Percentiles rank a stretch among this genome's conserved stretches.
phyloP scores from a whole-genome alignment of 2,888 invertebrate species.

The Amiota mariae region DNA sequence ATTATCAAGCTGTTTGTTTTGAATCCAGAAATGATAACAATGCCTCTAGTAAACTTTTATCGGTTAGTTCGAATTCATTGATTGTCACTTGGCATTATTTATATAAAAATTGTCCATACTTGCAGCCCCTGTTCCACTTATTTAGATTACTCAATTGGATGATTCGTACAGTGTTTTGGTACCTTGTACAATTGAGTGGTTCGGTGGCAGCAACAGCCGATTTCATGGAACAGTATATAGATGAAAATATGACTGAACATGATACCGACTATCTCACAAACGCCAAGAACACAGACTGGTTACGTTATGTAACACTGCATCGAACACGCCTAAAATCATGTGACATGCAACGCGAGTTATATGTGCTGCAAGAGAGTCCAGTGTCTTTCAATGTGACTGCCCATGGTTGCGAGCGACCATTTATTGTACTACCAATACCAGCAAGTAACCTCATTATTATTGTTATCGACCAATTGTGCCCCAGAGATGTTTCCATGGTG shows the following conservation, averaged over 20 bases:
- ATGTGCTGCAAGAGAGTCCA: conserved; percentile 75
- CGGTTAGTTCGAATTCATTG: conserved; percentile 75
- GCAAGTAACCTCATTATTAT: conserved; percentile 86
- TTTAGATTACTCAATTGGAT: conserved; percentile 77
- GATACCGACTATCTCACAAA: conserved; percentile 72
- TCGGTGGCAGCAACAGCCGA: conserved; percentile 74
- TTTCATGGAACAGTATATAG: conserved; percentile 49
- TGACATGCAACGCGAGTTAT: conserved; percentile 82
- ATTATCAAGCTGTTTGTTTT: conserved; percentile 93
- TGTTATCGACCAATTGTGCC: conserved; percentile 82
- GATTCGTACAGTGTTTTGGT: conserved; percentile 76
- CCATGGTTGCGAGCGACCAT: conserved; percentile 76
- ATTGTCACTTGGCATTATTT: not conserved
- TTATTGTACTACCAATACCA: conserved; percentile 83
- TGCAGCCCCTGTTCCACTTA: conserved; percentile 78
- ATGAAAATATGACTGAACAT: conserved; percentile 74
- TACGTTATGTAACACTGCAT: conserved; percentile 80
- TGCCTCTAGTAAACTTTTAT: conserved; percentile 77
- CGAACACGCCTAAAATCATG: conserved; percentile 89
- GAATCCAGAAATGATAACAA: conserved; percentile 79
- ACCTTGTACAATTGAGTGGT: conserved; percentile 76
- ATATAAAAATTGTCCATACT: conserved; percentile 20
- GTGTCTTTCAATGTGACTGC: conserved; percentile 74
- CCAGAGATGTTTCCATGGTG: conserved; percentile 74
- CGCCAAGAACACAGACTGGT: conserved; percentile 76